These are phyloP conservation scores for Eidolon helvum DNA, from an alignment of 2,113 vertebrate genomes.

Conservation along the genomic window DNA sequence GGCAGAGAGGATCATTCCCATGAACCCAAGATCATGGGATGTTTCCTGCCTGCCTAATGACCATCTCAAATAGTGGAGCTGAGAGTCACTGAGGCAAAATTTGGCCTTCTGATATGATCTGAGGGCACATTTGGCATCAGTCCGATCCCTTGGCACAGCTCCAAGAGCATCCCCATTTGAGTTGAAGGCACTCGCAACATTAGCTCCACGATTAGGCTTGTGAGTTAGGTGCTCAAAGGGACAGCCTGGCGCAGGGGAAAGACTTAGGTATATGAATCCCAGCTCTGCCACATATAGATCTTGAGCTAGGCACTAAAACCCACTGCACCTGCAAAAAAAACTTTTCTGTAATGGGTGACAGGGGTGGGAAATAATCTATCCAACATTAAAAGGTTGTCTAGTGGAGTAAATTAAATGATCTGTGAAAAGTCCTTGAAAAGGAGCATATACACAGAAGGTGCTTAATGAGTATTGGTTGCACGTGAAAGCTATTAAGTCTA, in stretches of 20 bases:
- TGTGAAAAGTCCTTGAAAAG: background rate
- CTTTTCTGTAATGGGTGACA: too few species aligned
- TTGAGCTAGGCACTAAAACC: background rate
- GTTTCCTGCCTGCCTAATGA: background rate
- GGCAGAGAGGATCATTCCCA: background rate
- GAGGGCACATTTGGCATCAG: background rate
- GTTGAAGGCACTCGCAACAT: background rate
- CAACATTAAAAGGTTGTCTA: slow-evolving; percentile 5
- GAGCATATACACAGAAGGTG: background rate
- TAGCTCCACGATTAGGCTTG: background rate
- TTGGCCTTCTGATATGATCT: background rate
- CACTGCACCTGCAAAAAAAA: background rate
- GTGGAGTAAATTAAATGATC: background rate
- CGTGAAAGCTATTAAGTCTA: background rate
- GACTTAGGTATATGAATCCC: background rate
- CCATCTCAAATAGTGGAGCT: background rate
- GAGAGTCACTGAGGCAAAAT: background rate
- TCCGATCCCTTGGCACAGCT: background rate
- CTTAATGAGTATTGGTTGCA: background rate
- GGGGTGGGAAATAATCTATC: background rate
- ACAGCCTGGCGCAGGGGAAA: background rate
- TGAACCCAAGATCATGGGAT: background rate
- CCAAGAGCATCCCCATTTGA: background rate
- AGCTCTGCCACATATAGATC: background rate
- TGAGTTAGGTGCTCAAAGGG: background rate